A percentile compares a stretch with the other conserved stretches of the same genome.
Conservation (phyloP, 2,888 invertebrate genomes). For the Lithophane ornitopus region DNA sequence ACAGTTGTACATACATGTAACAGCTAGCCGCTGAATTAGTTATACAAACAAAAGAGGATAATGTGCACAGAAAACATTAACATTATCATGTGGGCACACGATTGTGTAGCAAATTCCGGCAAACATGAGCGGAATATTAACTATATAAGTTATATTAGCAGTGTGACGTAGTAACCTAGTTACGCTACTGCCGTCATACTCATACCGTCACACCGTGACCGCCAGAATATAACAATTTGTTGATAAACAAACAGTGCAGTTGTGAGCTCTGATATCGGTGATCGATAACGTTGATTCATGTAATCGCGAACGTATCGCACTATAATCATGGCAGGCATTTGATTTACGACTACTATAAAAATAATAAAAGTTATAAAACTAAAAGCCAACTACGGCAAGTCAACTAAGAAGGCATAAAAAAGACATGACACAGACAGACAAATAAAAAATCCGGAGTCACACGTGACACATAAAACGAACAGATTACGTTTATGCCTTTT, state of each 20-base stretch:
- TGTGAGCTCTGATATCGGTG: constrained; percentile 10
- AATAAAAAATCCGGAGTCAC: too few species aligned
- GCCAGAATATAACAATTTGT: constrained; percentile 25
- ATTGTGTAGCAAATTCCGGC: constrained; percentile 11
- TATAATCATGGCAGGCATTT: neutral
- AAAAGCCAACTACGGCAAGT: too few species aligned
- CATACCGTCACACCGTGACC: neutral
- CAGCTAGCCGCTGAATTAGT: constrained; percentile 28
- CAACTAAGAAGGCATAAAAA: too few species aligned
- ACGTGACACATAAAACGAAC: too few species aligned
- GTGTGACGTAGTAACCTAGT: neutral
- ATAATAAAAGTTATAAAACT: too few species aligned
- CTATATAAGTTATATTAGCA: neutral
- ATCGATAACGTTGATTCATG: constrained; percentile 10
- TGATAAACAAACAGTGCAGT: constrained; percentile 24
- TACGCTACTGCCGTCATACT: too few species aligned
- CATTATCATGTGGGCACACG: constrained; percentile 19
- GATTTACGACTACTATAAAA: constrained; percentile 1
- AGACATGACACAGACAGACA: too few species aligned
- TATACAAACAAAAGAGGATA: constrained; percentile 51
- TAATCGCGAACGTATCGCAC: neutral
- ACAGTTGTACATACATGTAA: neutral
- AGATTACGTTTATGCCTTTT: too few species aligned
- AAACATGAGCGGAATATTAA: constrained; percentile 10
- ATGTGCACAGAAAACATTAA: constrained; percentile 41